These are phyloP conservation scores for Cylloceria caligata DNA, from an alignment of 2,888 invertebrate species.

Conservation along the genomic window DNA sequence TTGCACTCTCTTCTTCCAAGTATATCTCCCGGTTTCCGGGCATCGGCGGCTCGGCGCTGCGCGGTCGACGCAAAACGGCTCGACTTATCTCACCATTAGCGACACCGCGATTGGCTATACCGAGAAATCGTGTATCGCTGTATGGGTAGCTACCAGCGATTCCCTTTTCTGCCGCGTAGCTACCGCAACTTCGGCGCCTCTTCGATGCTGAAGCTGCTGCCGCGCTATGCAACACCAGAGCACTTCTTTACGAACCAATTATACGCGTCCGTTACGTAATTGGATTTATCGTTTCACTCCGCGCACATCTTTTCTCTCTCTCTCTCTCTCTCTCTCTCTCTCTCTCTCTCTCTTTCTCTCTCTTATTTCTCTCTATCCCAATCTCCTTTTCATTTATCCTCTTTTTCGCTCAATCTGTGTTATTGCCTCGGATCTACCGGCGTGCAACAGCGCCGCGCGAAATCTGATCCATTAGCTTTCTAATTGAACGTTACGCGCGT, in stretches of 20 bases:
- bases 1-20: background rate
- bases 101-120: conserved; percentile 63
- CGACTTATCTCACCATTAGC: conserved; percentile 71
- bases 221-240: conserved; percentile 8
- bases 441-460: conserved; percentile 62
- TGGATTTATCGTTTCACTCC: conserved; percentile 74
- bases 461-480: conserved; percentile 79
- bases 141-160: conserved; percentile 22
- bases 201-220: background rate
- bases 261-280: conserved; percentile 75
- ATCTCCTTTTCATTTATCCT: conserved; percentile 16
- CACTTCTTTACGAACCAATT: conserved; percentile 76
- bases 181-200: conserved; percentile 23
- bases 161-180: conserved; percentile 17
- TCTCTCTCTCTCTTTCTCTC: conserved; percentile 23
- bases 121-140: conserved; percentile 66
- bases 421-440: conserved; percentile 41
- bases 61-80: conserved; percentile 50
- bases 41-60: conserved; percentile 1
- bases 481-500: conserved; percentile 80
- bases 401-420: conserved; percentile 23
- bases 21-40: background rate
- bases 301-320: conserved; percentile 32
- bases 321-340: conserved; percentile 19
- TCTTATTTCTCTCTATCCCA: conserved; percentile 22